Base-by-base conservation (phyloP, 2,113 vertebrate species). In the Empidonax alnorum region DNA sequence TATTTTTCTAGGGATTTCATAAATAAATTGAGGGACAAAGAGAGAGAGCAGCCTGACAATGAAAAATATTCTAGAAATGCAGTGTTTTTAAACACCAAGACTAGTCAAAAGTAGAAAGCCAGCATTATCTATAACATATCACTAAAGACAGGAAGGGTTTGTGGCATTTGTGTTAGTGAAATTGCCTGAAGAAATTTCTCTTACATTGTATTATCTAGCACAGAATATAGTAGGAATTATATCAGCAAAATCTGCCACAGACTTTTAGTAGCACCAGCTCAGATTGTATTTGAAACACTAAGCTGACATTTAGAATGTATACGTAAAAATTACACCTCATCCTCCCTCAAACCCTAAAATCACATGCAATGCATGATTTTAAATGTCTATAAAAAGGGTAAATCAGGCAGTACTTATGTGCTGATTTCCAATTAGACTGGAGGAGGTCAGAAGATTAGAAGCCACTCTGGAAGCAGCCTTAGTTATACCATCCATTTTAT, bases 401-500 rank as follows among this genome's bases (percentile, higher is more conserved):
- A 90, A 84, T 68, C 41, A 73, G n/a, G 24, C n/a, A 53, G 15
- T 87, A 44, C 41, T 21, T 82, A 5, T 59, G 25, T 42, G 3
- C 7, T 75, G 18, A 10, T 93, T 88, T 86, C 62, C 47, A 66
- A 3, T 80, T 68, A 84, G 27, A 67, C 27, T 56, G 65, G 59
- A 84, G 23, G 31, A 82, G 44, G 46, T 91, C 68, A 65, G 31
- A 80, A 61, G 58, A 62, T 79, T 86, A 78, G 68, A 88, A 81
- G 25, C 17, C 56, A 82, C 52, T 67, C 17, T 4, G 49, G 55
- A 79, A 80, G 28, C 63, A 63, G 28, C 31, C 46, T 89, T 73
- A 90, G 81, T 76, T 53, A 73, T 42, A 49, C 23, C 49, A 95
- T 81, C 69, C 74, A 55, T 94, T 97, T 93, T 95, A 63, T 63